Percentiles rank a stretch among this genome's conserved stretches.
phyloP scores from a whole-genome alignment of 2,113 vertebrate genomes.

The Casuarius casuarius region DNA sequence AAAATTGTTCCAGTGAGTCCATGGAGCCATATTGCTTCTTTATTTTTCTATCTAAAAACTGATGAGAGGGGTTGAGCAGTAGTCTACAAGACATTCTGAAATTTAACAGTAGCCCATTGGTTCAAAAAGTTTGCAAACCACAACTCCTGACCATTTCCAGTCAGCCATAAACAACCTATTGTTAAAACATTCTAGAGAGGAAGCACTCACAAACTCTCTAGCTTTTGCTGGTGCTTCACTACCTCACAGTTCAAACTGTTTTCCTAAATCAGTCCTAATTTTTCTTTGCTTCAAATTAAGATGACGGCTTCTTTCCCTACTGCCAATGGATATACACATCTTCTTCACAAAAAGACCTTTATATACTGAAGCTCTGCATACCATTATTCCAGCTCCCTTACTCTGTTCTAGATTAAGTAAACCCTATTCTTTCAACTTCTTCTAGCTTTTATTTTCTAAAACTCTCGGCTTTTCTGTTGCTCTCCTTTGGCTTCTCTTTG shows the following conservation, averaged over 20 bases:
- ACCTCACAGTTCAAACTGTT: background rate
- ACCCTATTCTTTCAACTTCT: background rate
- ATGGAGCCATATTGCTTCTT: background rate
- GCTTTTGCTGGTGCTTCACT: background rate
- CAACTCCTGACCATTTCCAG: background rate
- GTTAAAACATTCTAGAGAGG: background rate
- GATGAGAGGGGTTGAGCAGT: background rate
- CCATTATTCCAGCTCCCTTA: background rate
- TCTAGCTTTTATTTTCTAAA: background rate
- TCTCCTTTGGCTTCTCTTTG: background rate
- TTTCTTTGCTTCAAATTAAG: background rate
- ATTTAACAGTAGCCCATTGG: background rate
- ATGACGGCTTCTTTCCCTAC: fast-evolving
- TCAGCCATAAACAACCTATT: background rate
- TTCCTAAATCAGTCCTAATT: background rate
- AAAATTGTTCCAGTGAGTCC: background rate
- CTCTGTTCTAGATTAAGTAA: background rate
- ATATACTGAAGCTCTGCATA: background rate
- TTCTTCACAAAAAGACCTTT: background rate
- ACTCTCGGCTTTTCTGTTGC: background rate
- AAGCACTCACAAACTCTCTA: background rate
- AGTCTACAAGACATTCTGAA: background rate
- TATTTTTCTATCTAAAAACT: background rate
- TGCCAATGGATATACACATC: background rate
- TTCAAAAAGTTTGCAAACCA: background rate